These are phyloP conservation scores for Polymixis lichenea DNA, from an alignment of 2,888 invertebrate genomes.

Conservation along the genomic window DNA sequence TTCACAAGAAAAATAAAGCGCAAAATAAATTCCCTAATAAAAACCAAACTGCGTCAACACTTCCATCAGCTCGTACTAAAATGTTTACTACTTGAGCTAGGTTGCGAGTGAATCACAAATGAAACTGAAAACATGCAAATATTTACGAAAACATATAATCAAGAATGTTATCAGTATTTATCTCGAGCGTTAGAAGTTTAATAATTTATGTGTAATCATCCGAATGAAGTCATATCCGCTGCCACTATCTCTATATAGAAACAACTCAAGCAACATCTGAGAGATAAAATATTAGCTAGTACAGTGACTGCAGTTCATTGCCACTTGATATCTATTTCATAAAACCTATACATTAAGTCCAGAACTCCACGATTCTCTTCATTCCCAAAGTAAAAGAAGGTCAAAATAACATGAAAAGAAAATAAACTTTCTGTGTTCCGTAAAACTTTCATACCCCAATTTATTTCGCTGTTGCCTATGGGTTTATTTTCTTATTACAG, in stretches of 20 bases:
- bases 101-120: slow-evolving; percentile 53
- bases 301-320: slow-evolving; percentile 31
- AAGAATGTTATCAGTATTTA: slow-evolving; percentile 61
- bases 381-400: slow-evolving; percentile 15
- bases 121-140: slow-evolving; percentile 61
- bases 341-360: not conserved
- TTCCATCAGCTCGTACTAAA: slow-evolving; percentile 34
- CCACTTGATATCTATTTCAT: slow-evolving; percentile 8
- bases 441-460: slow-evolving; percentile 32
- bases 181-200: slow-evolving; percentile 36
- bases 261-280: slow-evolving; percentile 36
- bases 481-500: slow-evolving; percentile 21
- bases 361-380: not conserved
- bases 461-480: slow-evolving; percentile 9
- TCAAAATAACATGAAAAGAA: slow-evolving; percentile 6
- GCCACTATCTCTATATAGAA: slow-evolving; percentile 39
- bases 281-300: slow-evolving; percentile 31
- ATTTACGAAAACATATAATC: slow-evolving; percentile 61
- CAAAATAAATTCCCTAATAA: slow-evolving; percentile 40
- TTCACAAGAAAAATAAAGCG: slow-evolving; percentile 47
- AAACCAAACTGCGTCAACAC: slow-evolving; percentile 54
- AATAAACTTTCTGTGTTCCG: slow-evolving; percentile 7
- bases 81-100: slow-evolving; percentile 51
- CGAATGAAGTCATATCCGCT: slow-evolving; percentile 57
- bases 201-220: slow-evolving; percentile 48